Evolutionary conservation across 2,113 vertebrate genomes (phyloP).

Genomic region (Saiga tatarica): DNA sequence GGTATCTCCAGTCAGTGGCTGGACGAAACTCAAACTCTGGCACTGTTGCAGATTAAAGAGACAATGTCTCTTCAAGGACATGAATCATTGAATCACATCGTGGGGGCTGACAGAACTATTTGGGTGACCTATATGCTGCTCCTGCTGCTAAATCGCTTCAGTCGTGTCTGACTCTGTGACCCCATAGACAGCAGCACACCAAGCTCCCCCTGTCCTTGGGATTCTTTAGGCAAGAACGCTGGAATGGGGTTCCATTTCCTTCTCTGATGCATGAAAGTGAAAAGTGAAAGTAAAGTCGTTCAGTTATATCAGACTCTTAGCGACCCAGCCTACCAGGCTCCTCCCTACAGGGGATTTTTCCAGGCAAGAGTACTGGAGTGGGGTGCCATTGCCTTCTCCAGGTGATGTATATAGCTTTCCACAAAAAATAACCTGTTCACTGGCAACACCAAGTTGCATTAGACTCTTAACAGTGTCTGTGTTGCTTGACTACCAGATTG

Average conservation of each 20-base stretch:
- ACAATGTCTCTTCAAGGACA: background rate
- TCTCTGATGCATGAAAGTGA: background rate
- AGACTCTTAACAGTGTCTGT: background rate
- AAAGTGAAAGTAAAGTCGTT: background rate
- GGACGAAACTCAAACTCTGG: background rate
- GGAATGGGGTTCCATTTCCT: background rate
- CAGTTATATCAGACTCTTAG: background rate
- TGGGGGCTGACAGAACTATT: background rate
- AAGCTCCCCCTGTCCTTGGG: background rate
- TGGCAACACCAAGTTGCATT: background rate
- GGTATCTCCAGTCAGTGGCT: background rate
- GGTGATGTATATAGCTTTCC: accelerated
- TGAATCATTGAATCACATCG: background rate
- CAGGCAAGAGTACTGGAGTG: background rate
- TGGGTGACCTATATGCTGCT: background rate
- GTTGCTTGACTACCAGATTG: no score
- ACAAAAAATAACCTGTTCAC: background rate
- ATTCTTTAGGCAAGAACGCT: background rate
- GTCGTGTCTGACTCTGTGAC: background rate
- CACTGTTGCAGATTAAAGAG: background rate
- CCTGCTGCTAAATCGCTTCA: background rate
- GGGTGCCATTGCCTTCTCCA: accelerated
- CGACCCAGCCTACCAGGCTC: background rate
- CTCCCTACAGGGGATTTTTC: background rate
- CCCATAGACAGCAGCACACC: background rate